Base-by-base conservation (phyloP, 2,113 vertebrate genomes). In the Nanorana parkeri region DNA sequence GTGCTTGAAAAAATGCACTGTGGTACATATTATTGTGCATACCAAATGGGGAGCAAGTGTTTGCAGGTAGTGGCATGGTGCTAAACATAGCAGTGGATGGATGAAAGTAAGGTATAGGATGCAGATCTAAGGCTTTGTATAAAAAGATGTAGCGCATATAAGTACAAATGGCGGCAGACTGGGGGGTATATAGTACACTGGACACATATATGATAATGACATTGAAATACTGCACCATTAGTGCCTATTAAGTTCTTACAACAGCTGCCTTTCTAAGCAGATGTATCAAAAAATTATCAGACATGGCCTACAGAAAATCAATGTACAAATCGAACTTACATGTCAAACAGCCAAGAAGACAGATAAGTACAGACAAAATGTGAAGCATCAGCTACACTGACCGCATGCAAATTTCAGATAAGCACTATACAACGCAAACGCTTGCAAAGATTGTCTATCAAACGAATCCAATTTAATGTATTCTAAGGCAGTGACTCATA, bases 321-420 rank as follows among this genome's bases (percentile, higher is more conserved):
- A 75, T 75, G 72, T 23, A 61, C 28, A 60, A 75, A 75, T 75
- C 72, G 72, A 75, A 75, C 55, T n/a, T 60, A 36, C 72, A 60
- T 75, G 72, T 75, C 72, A 75, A 75, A 41, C 72, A 75, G 72
- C 28, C 55, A 75, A 23, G 55, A 60, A 75, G 72, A 61, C 72
- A 75, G 72, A 75, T 66, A 23, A 26, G n/a, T 74, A 1, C 0
- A 5, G 24, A 52, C 52, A 66, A 64, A 20, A 64, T 55, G 36
- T 76, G 32, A 41, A 20, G 51, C 55, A 77, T 51, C 20, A 69
- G 29, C 0, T 8, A 41, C 72, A 0, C 13, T 17, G 76, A 32
- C 41, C 47, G 0, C n/a, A 32, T 72, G 23, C 84, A 58, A 51
- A 63, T 20, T 0, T 69, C 21, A 52, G 0, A 0, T 83, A 84